Evolutionary conservation across 2,888 invertebrate genomes (phyloP).

Genomic region (Trilocha varians): DNA sequence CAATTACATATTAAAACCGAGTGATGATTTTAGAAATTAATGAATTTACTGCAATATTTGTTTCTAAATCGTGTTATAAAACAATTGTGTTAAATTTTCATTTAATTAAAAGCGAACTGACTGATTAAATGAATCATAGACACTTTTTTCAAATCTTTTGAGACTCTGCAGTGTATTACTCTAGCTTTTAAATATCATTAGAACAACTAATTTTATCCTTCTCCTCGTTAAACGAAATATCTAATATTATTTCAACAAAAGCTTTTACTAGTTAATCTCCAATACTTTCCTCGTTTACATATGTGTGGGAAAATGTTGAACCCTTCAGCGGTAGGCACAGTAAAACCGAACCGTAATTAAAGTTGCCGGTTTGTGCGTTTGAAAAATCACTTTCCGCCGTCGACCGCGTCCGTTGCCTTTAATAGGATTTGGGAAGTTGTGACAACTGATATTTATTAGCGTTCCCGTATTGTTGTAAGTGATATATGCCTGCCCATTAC

Average conservation of each 20-base stretch:
- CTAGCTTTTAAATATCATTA: too few relatives aligned
- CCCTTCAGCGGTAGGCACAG: neutral
- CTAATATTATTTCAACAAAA: neutral
- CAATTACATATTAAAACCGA: too few relatives aligned
- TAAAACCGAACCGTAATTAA: slow-evolving; percentile 12
- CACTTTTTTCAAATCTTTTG: too few relatives aligned
- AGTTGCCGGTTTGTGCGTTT: slow-evolving; percentile 15
- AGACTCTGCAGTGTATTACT: too few relatives aligned
- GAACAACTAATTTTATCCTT: too few relatives aligned
- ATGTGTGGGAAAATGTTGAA: neutral
- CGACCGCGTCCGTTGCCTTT: slow-evolving; percentile 10
- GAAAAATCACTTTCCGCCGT: slow-evolving; percentile 22
- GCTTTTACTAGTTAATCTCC: neutral
- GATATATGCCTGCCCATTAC: slow-evolving; percentile 53
- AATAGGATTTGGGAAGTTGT: slow-evolving; percentile 38
- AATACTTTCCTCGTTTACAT: neutral
- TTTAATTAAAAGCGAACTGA: too few relatives aligned
- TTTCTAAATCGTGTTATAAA: too few relatives aligned
- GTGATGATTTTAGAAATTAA: too few relatives aligned
- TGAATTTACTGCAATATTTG: too few relatives aligned
- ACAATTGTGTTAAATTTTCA: too few relatives aligned
- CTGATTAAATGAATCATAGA: too few relatives aligned
- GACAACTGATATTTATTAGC: slow-evolving; percentile 58
- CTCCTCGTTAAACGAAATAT: neutral
- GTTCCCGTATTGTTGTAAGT: slow-evolving; percentile 47